Percentiles rank a stretch among this genome's conserved stretches.
These are phyloP conservation scores for Lucifuga dentata DNA, from an alignment of 2,113 vertebrate species.

Conservation along the genomic window DNA sequence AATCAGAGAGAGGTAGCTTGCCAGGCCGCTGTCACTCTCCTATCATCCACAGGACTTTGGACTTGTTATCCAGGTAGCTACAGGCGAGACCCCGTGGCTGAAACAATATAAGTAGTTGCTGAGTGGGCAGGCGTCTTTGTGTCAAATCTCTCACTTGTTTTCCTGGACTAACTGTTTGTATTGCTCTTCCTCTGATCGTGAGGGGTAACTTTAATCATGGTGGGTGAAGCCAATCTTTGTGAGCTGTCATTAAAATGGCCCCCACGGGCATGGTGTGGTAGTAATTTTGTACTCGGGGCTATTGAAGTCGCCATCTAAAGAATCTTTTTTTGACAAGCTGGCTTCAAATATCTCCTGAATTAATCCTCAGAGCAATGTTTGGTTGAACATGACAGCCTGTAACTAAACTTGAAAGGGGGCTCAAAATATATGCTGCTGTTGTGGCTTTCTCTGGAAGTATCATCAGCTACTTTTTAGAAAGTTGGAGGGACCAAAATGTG, in stretches of 20 bases:
- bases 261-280: conserved; percentile 66
- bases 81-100: conserved; percentile 71
- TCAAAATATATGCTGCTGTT: conserved; percentile 64
- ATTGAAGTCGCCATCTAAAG: conserved; percentile 77
- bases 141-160: conserved; percentile 66
- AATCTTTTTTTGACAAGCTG: conserved; percentile 64
- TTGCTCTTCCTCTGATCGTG: conserved; percentile 78
- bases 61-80: conserved; percentile 74
- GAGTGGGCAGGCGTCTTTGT: conserved; percentile 80
- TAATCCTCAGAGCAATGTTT: conserved; percentile 64
- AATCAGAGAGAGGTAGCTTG: conserved; percentile 71
- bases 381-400: conserved; percentile 75
- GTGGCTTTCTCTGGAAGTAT: conserved; percentile 67
- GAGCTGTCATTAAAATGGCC: conserved; percentile 84
- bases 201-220: conserved; percentile 78
- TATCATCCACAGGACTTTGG: conserved; percentile 74
- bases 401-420: conserved; percentile 74
- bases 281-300: conserved; percentile 77
- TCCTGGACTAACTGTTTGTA: conserved; percentile 79
- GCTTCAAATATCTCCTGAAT: conserved; percentile 66
- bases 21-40: conserved; percentile 78
- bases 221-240: conserved; percentile 76
- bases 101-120: conserved; percentile 66
- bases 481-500: conserved; percentile 53
- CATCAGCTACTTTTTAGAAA: conserved; percentile 67